These are phyloP conservation scores for Baronia brevicornis DNA, from an alignment of 2,888 invertebrate species.

Conservation along the genomic window DNA sequence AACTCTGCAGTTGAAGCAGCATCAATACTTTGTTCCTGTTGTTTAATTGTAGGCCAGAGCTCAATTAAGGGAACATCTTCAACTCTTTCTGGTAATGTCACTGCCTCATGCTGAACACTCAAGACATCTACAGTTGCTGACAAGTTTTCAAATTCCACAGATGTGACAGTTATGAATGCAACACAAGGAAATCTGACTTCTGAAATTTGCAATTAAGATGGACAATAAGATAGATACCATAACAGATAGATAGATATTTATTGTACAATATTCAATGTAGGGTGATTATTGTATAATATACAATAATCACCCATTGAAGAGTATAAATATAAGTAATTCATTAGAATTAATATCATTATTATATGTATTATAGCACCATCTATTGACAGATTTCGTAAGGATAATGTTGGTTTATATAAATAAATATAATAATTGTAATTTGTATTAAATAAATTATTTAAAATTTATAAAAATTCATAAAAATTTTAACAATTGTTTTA, in stretches of 20 bases:
- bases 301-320: too few relatives aligned
- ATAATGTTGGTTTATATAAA: too few relatives aligned
- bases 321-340: too few relatives aligned
- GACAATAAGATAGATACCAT: too few relatives aligned
- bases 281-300: too few relatives aligned
- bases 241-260: too few relatives aligned
- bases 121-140: constrained; percentile 75
- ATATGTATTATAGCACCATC: too few relatives aligned
- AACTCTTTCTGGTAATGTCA: constrained; percentile 75
- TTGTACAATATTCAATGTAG: too few relatives aligned
- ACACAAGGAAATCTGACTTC: constrained; percentile 79
- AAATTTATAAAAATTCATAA: background rate
- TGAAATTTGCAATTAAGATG: constrained; percentile 24
- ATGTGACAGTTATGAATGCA: constrained; percentile 75
- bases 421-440: too few relatives aligned
- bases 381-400: too few relatives aligned
- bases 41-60: constrained; percentile 79
- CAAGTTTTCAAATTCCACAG: constrained; percentile 71
- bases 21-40: constrained; percentile 74
- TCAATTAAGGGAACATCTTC: constrained; percentile 76
- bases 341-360: too few relatives aligned
- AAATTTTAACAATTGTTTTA: too few relatives aligned
- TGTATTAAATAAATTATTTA: background rate
- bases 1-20: constrained; percentile 77
- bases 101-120: constrained; percentile 79